A percentile compares a stretch with the other conserved stretches of the same genome.
These are phyloP conservation scores for Exephanes ischioxanthus DNA, from an alignment of 2,888 invertebrate species.

Conservation along the genomic window DNA sequence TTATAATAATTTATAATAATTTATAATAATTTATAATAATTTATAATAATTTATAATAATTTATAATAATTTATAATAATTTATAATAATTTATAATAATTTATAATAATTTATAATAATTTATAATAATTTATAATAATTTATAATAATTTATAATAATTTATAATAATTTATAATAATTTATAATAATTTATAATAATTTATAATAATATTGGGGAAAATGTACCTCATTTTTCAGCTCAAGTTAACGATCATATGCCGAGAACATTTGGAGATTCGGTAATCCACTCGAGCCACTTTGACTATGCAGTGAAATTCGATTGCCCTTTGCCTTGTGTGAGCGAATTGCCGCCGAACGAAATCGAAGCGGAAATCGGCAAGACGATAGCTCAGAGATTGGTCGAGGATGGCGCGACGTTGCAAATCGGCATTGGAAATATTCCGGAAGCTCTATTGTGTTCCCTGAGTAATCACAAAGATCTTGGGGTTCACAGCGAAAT, in stretches of 20 bases:
- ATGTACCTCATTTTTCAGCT: conserved; percentile 85
- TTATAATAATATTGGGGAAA: neutral
- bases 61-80: too few relatives aligned
- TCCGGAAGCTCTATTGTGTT: conserved; percentile 95
- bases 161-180: too few relatives aligned
- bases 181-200: too few relatives aligned
- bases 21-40: too few relatives aligned
- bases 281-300: conserved; percentile 96
- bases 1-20: neutral
- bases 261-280: conserved; percentile 96
- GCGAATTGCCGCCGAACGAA: conserved; percentile 87
- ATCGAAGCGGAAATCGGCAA: conserved; percentile 93
- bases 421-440: conserved; percentile 98
- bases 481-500: conserved; percentile 98
- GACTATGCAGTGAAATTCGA: conserved; percentile 93
- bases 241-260: conserved; percentile 96
- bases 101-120: neutral
- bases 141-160: too few relatives aligned
- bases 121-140: too few relatives aligned
- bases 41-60: too few relatives aligned
- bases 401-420: conserved; percentile 96
- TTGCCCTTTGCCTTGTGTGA: conserved; percentile 90
- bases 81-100: neutral
- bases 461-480: conserved; percentile 94
- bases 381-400: conserved; percentile 95